These are phyloP conservation scores for Sarcophilus harrisii DNA, from an alignment of 2,797 vertebrate species.

Conservation along the genomic window DNA sequence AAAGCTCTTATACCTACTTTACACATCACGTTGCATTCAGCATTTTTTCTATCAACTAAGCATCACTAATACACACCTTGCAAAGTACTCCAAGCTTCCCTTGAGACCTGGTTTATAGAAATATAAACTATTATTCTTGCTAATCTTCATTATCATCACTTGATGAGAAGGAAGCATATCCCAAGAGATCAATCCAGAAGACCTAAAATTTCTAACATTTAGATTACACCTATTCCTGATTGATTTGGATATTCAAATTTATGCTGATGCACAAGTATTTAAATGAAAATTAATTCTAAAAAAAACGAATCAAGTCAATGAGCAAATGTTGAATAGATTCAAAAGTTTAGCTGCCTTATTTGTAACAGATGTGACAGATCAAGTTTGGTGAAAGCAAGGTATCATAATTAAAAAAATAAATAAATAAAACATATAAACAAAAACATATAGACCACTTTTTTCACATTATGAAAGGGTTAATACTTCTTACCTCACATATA, in stretches of 20 bases:
- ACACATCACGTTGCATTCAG: neutral
- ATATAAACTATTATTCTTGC: neutral
- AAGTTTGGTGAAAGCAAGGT: constrained; percentile 16
- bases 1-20: neutral
- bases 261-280: neutral
- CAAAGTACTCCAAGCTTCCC: neutral
- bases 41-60: neutral
- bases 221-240: neutral
- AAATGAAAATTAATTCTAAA: constrained; percentile 53
- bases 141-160: neutral
- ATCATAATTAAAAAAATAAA: constrained; percentile 43
- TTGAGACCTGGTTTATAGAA: neutral
- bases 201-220: constrained; percentile 17
- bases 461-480: neutral
- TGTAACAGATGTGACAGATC: constrained; percentile 41
- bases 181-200: neutral
- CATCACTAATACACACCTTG: neutral
- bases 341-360: constrained; percentile 33
- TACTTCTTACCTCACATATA: constrained; percentile 88
- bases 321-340: constrained; percentile 58
- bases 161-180: neutral
- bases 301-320: constrained; percentile 59
- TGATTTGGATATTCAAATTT: constrained; percentile 20
- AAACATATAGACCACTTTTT: constrained; percentile 5
- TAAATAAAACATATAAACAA: constrained; percentile 28